A percentile compares a stretch with the other conserved stretches of the same genome.
Evolutionary conservation across 2,888 invertebrate genomes (phyloP).

Genomic region (Synanthedon myopaeformis): DNA sequence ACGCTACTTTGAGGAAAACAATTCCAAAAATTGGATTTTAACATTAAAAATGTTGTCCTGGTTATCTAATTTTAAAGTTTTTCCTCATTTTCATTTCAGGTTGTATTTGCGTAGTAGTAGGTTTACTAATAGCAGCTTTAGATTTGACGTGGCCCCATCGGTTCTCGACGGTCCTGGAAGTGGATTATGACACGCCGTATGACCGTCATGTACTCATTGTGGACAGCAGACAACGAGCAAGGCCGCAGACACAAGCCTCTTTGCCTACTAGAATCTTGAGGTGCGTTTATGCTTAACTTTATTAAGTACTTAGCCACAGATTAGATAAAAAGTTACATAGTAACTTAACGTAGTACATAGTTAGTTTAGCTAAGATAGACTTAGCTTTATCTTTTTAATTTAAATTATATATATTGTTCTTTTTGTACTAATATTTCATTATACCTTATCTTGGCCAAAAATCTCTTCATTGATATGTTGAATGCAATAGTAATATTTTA

Average conservation of each 20-base stretch:
- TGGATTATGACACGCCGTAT: slow-evolving; percentile 95
- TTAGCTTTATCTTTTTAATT: too few relatives aligned
- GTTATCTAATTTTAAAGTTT: too few relatives aligned
- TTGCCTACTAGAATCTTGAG: slow-evolving; percentile 76
- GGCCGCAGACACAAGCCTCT: slow-evolving; percentile 51
- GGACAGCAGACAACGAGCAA: slow-evolving; percentile 74
- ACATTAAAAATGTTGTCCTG: neutral
- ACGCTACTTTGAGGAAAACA: too few relatives aligned
- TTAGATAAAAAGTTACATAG: too few relatives aligned
- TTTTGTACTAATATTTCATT: too few relatives aligned
- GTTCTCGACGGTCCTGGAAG: slow-evolving; percentile 91
- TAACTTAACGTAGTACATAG: too few relatives aligned
- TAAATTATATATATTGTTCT: too few relatives aligned
- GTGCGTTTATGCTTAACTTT: slow-evolving; percentile 26
- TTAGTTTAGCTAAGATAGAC: too few relatives aligned
- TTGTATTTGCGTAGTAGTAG: slow-evolving; percentile 80
- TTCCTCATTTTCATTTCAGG: slow-evolving; percentile 59
- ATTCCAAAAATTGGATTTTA: neutral
- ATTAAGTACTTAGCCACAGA: too few relatives aligned
- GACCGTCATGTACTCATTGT: slow-evolving; percentile 92
- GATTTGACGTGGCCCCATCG: slow-evolving; percentile 87
- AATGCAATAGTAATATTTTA: too few relatives aligned
- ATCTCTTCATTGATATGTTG: too few relatives aligned
- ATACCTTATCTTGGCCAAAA: too few relatives aligned
- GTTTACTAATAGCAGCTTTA: slow-evolving; percentile 83